Base-by-base conservation (phyloP, 2,797 vertebrate genomes). In the Cercopithecus hamlyni region DNA sequence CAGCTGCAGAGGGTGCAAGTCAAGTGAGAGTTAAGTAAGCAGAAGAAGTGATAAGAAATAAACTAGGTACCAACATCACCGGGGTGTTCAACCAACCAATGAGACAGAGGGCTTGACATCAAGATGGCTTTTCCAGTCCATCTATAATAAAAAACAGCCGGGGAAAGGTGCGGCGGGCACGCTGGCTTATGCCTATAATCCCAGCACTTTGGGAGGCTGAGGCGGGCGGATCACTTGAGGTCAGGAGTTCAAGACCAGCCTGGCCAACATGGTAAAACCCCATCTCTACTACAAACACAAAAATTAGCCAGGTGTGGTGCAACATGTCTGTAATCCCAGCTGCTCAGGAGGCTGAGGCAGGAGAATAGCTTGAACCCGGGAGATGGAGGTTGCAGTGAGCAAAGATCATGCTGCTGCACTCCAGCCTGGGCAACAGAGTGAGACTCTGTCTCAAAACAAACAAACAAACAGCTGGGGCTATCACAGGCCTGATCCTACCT, bases 11-110 rank as follows among this genome's bases (percentile, higher is more conserved):
- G 70, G 45, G 12, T 22, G 76, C 61, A 24, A 0, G 43, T 73
- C 26, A 30, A 82, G 88, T 77, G 94, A 94, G 58, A 79, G 72
- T 55, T 64, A 77, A 90, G 87, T 52, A 84, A 97, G 92, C 97
- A 73, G 81, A 94, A 92, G 93, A 95, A 92, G 81, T 82, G 86
- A 88, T 82, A 61, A 95, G 84, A 64, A 79, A 39, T 24, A 17
- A 64, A 33, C 45, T 77, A 86, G 94, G 85, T 72, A 94, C 88
- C 89, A 19, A 10, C 39, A 27, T 24, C 52, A 22, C 11, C 75
- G 36, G 89, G 88, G 81, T 64, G 58, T 45, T 30, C 76, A 79
- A 61, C 14, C 33, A 80, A 72, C 39, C 43, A 1, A 48, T 50
- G 88, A 73, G 7, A 7, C 0, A 0, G 0, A 79, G 39, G 17